Evolutionary conservation across 2,888 invertebrate genomes (phyloP), one percentile per base, ranked within the genome.

Genomic region (Margaritifera margaritifera): DNA sequence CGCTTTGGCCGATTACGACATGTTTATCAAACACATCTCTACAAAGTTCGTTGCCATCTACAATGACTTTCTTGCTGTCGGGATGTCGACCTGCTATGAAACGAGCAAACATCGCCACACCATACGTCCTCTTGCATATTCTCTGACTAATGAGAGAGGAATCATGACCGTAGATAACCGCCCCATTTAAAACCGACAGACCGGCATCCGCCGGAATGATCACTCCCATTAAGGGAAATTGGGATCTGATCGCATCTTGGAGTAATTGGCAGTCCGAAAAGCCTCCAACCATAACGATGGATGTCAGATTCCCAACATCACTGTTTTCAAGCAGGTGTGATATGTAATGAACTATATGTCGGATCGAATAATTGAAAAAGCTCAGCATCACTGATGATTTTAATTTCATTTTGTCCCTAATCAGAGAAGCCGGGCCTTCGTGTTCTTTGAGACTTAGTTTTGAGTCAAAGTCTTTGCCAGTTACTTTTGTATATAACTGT

Each of bases 151-250:
- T 73, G 20, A 58, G 64, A 4, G 22, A 22, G 15, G 69, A 70
- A 53, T 70, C 65, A n/a, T 73, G 67, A 4, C 73, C 73, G 27
- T 65, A 73, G 20, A 73, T n/a, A 15, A 73, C 73, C 4, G 73
- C 73, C 2, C 73, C 73, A 50, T 70, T 70, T 2, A 73, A 64
- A 4, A 73, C 68, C 24, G 69, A 68, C 25, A 70, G 42, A 6
- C 68, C 73, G 11, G 73, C 64, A 3, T 73, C 73, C 20, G 54
- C 64, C n/a, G 73, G 73, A 51, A 73, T 68, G 50, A 70, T 65
- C 4, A 73, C 24, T 52, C 62, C 59, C 50, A 62, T 67, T 22
- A 62, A 42, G 5, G 52, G 31, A 51, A 73, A 70, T 18, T 61
- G 59, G 3, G 52, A 24, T 31, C 59, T 73, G 2, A 73, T 51